These are phyloP conservation scores for Agrenia bidenticulata DNA, from an alignment of 2,888 invertebrate genomes.

Conservation along the genomic window DNA sequence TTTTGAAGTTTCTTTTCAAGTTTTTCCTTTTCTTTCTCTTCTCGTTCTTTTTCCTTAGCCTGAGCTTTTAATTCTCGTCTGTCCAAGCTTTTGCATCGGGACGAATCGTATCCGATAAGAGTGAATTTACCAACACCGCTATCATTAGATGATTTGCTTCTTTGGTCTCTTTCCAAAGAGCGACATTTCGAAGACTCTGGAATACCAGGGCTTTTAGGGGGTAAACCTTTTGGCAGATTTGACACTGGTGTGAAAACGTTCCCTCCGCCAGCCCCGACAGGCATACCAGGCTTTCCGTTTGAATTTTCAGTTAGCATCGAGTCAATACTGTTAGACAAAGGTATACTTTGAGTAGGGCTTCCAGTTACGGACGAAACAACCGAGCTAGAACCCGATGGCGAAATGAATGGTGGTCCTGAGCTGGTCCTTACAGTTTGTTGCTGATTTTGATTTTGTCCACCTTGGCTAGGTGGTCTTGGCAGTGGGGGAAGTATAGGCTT, in stretches of 20 bases:
- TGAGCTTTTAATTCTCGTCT: slow-evolving; percentile 42
- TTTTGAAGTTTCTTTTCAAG: slow-evolving; percentile 40
- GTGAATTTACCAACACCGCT: slow-evolving; percentile 47
- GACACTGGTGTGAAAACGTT: slow-evolving; percentile 46
- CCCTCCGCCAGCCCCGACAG: slow-evolving; percentile 28
- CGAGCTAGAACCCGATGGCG: slow-evolving; percentile 29
- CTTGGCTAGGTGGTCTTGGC: slow-evolving; percentile 44
- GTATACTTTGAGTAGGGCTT: slow-evolving; percentile 19
- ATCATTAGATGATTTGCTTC: slow-evolving; percentile 36
- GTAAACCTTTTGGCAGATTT: slow-evolving; percentile 46
- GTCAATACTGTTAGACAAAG: slow-evolving; percentile 49
- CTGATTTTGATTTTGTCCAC: slow-evolving; percentile 28
- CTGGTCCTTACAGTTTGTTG: slow-evolving; percentile 44
- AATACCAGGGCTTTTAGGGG: slow-evolving; percentile 48
- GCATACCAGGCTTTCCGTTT: slow-evolving; percentile 23
- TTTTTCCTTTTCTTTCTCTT: slow-evolving; percentile 45
- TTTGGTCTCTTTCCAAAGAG: slow-evolving; percentile 47
- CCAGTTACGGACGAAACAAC: slow-evolving; percentile 21
- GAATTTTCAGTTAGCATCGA: slow-evolving; percentile 43
- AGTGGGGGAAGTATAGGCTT: slow-evolving; percentile 48
- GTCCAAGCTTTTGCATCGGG: slow-evolving; percentile 50
- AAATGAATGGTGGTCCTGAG: slow-evolving; percentile 52
- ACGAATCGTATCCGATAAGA: slow-evolving; percentile 34
- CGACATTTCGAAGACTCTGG: slow-evolving; percentile 46
- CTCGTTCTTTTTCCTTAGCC: slow-evolving; percentile 44